phyloP scores from a whole-genome alignment of 2,797 vertebrate species.

The Anguilla obscura region DNA sequence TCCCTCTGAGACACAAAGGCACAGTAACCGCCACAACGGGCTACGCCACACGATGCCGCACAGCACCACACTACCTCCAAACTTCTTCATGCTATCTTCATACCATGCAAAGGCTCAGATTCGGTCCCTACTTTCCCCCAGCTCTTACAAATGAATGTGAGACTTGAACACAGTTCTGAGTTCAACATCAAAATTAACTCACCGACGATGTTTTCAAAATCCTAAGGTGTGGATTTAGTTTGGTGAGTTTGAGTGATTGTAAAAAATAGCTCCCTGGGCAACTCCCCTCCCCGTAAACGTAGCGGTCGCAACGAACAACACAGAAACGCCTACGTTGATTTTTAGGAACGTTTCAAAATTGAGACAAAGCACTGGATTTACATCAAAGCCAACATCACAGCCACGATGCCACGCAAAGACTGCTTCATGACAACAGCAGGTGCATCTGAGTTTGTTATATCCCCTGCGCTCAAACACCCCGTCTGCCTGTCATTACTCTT shows the following conservation, averaged over 20 bases:
- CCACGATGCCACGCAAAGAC: background rate
- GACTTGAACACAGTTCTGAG: no score
- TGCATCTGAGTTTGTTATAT: background rate
- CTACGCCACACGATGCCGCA: slow-evolving; percentile 3
- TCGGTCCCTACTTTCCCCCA: background rate
- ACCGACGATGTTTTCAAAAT: no score
- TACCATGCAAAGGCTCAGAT: background rate
- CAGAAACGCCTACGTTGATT: background rate
- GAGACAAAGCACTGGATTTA: background rate
- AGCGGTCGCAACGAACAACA: background rate
- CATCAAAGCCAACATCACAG: background rate
- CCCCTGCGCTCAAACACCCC: background rate
- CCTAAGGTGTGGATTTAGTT: no score
- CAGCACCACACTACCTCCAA: slow-evolving; percentile 6
- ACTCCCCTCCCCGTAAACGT: no score
- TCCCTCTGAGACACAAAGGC: slow-evolving; percentile 59
- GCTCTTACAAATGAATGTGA: background rate
- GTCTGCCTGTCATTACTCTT: background rate
- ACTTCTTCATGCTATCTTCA: no score
- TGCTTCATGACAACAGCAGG: background rate
- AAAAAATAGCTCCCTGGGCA: no score
- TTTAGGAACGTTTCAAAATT: background rate
- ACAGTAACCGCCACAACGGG: background rate
- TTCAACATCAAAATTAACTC: no score
- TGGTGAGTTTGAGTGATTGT: no score